phyloP scores from a whole-genome alignment of 2,888 invertebrate species.

The Troides helena region DNA sequence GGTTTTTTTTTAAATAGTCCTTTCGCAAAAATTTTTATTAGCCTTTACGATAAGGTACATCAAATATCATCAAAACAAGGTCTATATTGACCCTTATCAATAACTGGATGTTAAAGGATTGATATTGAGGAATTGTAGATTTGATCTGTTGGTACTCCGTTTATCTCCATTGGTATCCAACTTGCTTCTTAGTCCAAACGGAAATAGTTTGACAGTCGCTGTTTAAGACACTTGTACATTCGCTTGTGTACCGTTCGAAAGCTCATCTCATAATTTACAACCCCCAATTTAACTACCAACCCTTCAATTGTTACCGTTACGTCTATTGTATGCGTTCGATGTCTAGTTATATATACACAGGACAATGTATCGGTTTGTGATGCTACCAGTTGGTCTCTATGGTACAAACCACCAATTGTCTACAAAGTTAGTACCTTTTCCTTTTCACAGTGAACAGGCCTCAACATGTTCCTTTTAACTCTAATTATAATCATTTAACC shows the following conservation, averaged over 20 bases:
- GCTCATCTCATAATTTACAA: constrained; percentile 16
- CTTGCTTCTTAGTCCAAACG: neutral
- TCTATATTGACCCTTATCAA: too few relatives aligned
- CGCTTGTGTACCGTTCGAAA: constrained; percentile 3
- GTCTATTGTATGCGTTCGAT: neutral
- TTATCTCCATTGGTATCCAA: neutral
- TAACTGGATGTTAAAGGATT: too few relatives aligned
- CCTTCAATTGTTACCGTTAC: constrained; percentile 21
- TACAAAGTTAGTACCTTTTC: constrained; percentile 3
- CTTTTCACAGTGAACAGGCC: neutral
- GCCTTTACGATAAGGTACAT: too few relatives aligned
- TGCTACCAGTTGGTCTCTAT: constrained; percentile 16
- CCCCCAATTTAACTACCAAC: constrained; percentile 12
- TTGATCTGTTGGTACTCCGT: neutral
- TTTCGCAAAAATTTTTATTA: too few relatives aligned
- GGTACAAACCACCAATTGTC: constrained; percentile 11
- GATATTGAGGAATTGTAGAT: too few relatives aligned
- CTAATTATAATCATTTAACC: neutral
- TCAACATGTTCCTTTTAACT: neutral
- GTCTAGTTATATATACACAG: constrained; percentile 15
- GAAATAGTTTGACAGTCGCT: neutral
- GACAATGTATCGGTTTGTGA: constrained; percentile 14
- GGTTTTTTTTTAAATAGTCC: too few relatives aligned
- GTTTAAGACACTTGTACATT: neutral
- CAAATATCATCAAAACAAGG: too few relatives aligned